phyloP scores from a whole-genome alignment of 2,797 vertebrate species.

The Iguana delicatissima region DNA sequence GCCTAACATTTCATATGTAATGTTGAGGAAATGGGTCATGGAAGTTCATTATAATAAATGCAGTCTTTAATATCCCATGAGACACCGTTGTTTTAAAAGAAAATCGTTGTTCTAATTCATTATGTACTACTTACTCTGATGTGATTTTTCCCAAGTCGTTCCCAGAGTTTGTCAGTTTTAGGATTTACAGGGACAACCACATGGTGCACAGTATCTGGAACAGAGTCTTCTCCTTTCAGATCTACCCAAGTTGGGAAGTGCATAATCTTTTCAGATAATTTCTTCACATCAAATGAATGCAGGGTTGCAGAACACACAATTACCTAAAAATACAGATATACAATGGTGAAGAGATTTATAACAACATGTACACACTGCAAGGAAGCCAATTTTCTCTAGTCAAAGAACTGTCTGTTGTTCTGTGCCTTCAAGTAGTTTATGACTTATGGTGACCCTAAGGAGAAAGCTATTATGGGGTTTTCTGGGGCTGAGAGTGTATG shows the following conservation, averaged over 20 bases:
- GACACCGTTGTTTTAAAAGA: neutral
- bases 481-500: no score
- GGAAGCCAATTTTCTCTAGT: neutral
- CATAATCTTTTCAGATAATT: constrained; percentile 98
- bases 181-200: constrained; percentile 96
- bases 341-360: neutral
- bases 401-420: neutral
- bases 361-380: neutral
- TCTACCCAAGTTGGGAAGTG: constrained; percentile 99
- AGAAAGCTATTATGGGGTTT: no score
- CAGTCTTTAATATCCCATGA: no score
- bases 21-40: no score
- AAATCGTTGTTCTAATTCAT: neutral
- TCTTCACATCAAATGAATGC: constrained; percentile 98
- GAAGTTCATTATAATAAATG: no score
- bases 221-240: constrained; percentile 97
- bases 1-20: no score
- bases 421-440: no score
- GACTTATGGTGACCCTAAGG: no score
- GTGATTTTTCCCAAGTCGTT: constrained; percentile 91
- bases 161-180: constrained; percentile 92
- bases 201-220: constrained; percentile 96
- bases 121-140: constrained; percentile 83
- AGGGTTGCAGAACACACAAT: constrained; percentile 97
- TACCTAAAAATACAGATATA: constrained; percentile 80